These are phyloP conservation scores for Drosophila seclusa DNA, from an alignment of 2,888 invertebrate genomes.

Conservation along the genomic window DNA sequence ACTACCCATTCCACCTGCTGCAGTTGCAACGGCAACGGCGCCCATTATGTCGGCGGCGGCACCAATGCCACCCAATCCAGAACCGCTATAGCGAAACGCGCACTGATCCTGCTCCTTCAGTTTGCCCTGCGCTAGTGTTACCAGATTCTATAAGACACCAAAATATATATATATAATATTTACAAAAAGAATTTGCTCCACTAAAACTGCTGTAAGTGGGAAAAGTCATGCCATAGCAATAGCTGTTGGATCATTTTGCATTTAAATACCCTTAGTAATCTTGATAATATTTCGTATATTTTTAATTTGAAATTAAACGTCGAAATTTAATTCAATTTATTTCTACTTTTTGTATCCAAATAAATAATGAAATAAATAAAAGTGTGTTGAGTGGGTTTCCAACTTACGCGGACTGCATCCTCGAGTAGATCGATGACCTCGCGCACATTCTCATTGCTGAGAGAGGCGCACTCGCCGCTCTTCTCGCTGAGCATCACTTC, in stretches of 20 bases:
- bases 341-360: no score
- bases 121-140: constrained; percentile 92
- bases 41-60: constrained; percentile 73
- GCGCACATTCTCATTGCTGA: constrained; percentile 88
- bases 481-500: constrained; percentile 91
- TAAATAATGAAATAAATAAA: background rate
- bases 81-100: constrained; percentile 75
- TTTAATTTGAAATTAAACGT: background rate
- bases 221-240: background rate
- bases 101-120: constrained; percentile 87
- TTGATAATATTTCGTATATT: background rate
- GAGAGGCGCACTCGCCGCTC: constrained; percentile 83
- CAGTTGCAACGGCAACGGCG: constrained; percentile 57
- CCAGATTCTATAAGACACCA: constrained; percentile 87
- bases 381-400: constrained; percentile 21
- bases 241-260: background rate
- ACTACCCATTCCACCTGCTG: constrained; percentile 25
- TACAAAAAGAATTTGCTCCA: background rate
- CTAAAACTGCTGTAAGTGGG: no score
- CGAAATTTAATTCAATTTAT: background rate
- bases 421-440: constrained; percentile 90
- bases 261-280: background rate
- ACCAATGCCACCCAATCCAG: constrained; percentile 65
- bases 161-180: constrained; percentile 12
- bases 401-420: constrained; percentile 89